Conservation (phyloP, 2,113 vertebrate species). For the Notarius lentiginosus region DNA sequence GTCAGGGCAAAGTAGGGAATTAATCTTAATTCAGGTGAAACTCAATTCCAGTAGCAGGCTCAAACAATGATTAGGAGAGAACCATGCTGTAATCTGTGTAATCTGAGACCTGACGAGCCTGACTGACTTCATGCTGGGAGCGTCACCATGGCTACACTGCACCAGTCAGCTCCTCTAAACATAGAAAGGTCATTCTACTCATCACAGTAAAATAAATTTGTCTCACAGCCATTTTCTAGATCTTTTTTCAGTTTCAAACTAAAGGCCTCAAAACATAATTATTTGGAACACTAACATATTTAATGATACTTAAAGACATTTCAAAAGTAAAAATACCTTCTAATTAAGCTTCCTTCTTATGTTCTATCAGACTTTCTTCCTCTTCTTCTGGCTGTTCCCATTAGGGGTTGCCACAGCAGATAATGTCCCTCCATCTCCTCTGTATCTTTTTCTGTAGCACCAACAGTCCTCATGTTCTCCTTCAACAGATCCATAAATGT, state of each 20-base stretch:
- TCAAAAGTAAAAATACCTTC: neutral
- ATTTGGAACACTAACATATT: neutral
- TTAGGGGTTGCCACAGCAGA: too few relatives aligned
- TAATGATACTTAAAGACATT: neutral
- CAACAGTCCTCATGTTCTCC: too few relatives aligned
- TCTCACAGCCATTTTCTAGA: neutral
- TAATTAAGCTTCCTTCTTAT: neutral
- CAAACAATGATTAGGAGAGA: slow-evolving; percentile 30
- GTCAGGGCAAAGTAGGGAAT: neutral
- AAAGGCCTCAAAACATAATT: neutral
- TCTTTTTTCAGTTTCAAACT: slow-evolving; percentile 1
- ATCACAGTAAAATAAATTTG: neutral
- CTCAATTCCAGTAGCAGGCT: slow-evolving; percentile 28
- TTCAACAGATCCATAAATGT: too few relatives aligned
- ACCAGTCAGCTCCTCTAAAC: slow-evolving; percentile 23
- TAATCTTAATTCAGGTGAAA: slow-evolving; percentile 43
- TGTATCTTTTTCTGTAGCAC: too few relatives aligned
- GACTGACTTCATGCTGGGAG: slow-evolving; percentile 36
- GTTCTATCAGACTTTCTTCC: neutral
- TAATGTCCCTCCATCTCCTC: too few relatives aligned
- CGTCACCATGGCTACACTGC: slow-evolving; percentile 41
- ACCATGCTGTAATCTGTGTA: slow-evolving; percentile 41
- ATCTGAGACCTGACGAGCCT: slow-evolving; percentile 24
- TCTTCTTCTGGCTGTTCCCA: too few relatives aligned
- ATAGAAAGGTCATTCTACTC: slow-evolving; percentile 32